Evolutionary conservation across 1,140 invertebrate species (phyloP), one percentile per base, ranked within the genome.

Genomic region (Dreissena polymorpha): DNA sequence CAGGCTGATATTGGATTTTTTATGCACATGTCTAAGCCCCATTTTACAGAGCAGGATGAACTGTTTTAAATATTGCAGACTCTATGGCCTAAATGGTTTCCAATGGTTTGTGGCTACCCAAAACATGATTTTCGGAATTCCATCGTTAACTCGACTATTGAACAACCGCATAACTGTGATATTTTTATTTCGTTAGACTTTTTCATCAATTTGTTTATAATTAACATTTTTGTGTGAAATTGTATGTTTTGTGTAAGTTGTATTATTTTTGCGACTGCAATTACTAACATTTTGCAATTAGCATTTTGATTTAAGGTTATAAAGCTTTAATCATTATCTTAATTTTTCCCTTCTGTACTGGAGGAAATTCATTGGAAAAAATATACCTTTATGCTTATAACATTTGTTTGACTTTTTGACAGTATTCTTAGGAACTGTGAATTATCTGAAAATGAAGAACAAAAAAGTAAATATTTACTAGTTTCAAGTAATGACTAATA

Each of bases 91-190:
- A 16, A 83, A 57, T 71, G 63, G 13, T 71, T 75, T 14, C 69
- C 87, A 7, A 84, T 86, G 7, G 60, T 3, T 83, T 86, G 51
- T 88, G 87, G 87, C 82, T 29, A 39, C 86, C 13, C 84, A 86
- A 63, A 87, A 86, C 18, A 78, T 88, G 25, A 60, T 88, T 5
- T 81, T 88, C 67, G 87, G 87, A 71, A 86, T 87, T 78, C 64
- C 87, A 1, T 86, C 87, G 23, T 67, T 88, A 13, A 57, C 85
- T 13, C 67, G 72, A 23, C 68, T 88, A 13, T 67, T 77, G 27
- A 55, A 53, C 27, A 86, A 86, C 57, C 53, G 53, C 12, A 12
- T 18, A 55, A 55, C 53, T 12, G 53, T 55, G 53, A 12, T 55
- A 12, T 18, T 12, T 55, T 55, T 12, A 18, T 55, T 55, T 55